Evolutionary conservation across 2,888 invertebrate species (phyloP), one percentile per base, ranked within the genome.

Genomic region (Drosophila pseudotalamancana): DNA sequence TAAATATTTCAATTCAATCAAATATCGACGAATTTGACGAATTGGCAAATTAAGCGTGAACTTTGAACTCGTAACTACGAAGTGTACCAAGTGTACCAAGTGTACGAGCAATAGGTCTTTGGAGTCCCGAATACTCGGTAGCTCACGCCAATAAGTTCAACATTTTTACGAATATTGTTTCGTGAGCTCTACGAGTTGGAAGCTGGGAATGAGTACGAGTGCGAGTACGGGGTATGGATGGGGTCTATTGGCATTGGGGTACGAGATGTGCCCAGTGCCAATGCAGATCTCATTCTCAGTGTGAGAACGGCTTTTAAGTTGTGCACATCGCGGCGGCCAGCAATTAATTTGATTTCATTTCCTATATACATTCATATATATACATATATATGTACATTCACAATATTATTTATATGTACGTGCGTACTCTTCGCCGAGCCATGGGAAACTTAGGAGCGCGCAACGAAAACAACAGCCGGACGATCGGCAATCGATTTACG

Each of bases 201-300:
- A 37, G 49, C 37, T 43, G 25, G 39, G n/a, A 29, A 32, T n/a
- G 19, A 6, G n/a, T n/a, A n/a, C n/a, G 23, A 12, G 19, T 16
- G 18, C 1, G 14, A 6, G 14, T 4, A 18, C 5, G n/a, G 32
- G 32, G 14, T 14, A 32, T 12, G 14, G 32, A 16, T 21, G 4
- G 25, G 39, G 42, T 32, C 16, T 6, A 29, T 32, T 27, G 18
- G 27, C 18, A 46, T 35, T 39, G 53, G 54, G 27, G 12, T 4
- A 12, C 2, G 18, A 12, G 27, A 31, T 35, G 1, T 45, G 29
- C 31, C 37, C 49, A 50, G 42, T 72, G 45, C 45, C 42, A 69
- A 65, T 75, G 63, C 77, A 76, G 87, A 80, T 72, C 62, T 27
- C 56, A 63, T 64, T 64, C 54, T 80, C 80, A 80, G 80, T 80